These are phyloP conservation scores for Alloscopus bannaensis DNA, from an alignment of 2,888 invertebrate genomes.

Conservation along the genomic window DNA sequence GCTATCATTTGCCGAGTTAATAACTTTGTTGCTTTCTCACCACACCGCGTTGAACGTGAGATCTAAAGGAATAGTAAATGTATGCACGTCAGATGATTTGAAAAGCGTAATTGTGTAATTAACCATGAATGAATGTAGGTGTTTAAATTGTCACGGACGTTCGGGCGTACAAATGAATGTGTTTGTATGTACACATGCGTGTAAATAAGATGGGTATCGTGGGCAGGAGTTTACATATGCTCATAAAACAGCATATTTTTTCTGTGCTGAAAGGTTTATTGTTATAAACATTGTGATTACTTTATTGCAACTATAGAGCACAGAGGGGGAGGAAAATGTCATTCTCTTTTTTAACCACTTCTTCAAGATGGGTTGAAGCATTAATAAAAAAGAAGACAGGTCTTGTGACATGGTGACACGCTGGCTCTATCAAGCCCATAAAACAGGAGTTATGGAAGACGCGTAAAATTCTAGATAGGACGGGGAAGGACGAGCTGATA, in stretches of 20 bases:
- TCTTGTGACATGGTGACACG: conserved; percentile 52
- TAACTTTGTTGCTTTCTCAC: conserved; percentile 21
- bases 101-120: conserved; percentile 47
- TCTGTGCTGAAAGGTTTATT: conserved; percentile 36
- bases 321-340: too few relatives aligned
- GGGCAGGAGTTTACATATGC: not conserved
- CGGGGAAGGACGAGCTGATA: conserved; percentile 14
- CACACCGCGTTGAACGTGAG: conserved; percentile 2
- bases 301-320: too few relatives aligned
- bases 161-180: not conserved
- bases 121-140: conserved; percentile 53
- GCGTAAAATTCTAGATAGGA: conserved; percentile 13
- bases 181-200: not conserved
- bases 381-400: too few relatives aligned
- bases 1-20: not conserved
- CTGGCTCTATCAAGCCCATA: conserved; percentile 18
- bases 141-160: conserved; percentile 57
- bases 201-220: not conserved
- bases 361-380: too few relatives aligned
- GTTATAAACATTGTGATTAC: conserved; percentile 31
- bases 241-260: not conserved
- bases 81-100: conserved; percentile 49
- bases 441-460: not conserved
- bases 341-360: too few relatives aligned
- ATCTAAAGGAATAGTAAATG: not conserved